Conservation (phyloP, 2,113 vertebrate species). For the Elachura formosa region DNA sequence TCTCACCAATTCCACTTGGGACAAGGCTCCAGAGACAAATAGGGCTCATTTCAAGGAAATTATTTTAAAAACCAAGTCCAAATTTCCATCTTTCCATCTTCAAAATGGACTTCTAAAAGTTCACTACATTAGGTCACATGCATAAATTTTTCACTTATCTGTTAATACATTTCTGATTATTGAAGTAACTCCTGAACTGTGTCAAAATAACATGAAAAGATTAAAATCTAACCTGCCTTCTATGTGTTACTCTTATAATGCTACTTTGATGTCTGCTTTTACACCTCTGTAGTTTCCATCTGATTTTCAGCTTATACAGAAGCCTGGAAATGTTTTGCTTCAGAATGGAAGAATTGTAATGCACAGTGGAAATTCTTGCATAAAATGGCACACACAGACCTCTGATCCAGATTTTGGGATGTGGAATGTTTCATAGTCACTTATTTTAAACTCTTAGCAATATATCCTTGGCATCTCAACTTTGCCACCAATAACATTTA, state of each 20-base stretch:
- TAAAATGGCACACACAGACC: neutral
- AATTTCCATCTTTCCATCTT: neutral
- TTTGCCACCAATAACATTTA: neutral
- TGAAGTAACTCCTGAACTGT: accelerated
- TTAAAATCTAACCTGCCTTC: neutral
- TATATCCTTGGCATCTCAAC: neutral
- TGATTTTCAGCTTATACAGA: neutral
- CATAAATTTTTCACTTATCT: neutral
- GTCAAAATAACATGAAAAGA: neutral
- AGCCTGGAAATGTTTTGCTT: neutral
- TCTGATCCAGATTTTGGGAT: neutral
- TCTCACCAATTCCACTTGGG: neutral
- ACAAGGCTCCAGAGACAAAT: neutral
- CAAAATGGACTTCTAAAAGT: neutral
- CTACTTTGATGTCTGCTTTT: neutral
- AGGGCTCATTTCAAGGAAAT: neutral
- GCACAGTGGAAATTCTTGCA: neutral
- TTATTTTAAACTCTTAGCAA: neutral
- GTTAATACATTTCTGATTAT: neutral
- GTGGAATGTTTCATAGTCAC: neutral
- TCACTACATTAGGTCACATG: neutral
- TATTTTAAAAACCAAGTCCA: neutral
- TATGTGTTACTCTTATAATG: neutral
- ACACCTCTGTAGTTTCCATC: neutral
- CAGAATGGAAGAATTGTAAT: neutral